A percentile compares a stretch with the other conserved stretches of the same genome.
Evolutionary conservation across 2,888 invertebrate species (phyloP).

Genomic region (Pimpla rufipes): DNA sequence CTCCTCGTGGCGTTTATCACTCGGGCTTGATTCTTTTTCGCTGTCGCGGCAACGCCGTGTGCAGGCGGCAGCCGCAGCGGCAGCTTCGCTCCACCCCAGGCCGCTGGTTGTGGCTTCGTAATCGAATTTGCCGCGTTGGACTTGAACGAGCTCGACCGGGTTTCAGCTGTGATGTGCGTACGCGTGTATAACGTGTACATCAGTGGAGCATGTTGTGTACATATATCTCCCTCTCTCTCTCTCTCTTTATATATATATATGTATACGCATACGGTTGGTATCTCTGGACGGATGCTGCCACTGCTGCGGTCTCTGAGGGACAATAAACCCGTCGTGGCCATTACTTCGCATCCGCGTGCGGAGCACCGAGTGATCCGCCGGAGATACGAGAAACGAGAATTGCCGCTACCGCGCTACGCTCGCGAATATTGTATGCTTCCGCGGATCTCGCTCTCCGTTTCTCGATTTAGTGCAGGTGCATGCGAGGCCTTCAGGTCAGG

Average conservation of each 20-base stretch:
- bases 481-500: not conserved
- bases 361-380: slow-evolving; percentile 1
- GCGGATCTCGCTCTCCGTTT: slow-evolving; percentile 36
- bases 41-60: not conserved
- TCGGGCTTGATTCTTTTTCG: slow-evolving; percentile 42
- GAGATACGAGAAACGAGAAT: slow-evolving; percentile 62
- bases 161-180: slow-evolving; percentile 28
- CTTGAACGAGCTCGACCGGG: slow-evolving; percentile 51
- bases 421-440: slow-evolving; percentile 60
- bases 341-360: slow-evolving; percentile 57
- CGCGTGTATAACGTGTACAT: not conserved
- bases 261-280: slow-evolving; percentile 19
- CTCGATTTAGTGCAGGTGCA: slow-evolving; percentile 42
- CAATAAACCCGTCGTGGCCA: slow-evolving; percentile 66
- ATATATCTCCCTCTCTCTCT: not conserved
- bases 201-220: not conserved
- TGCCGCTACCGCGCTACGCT: slow-evolving; percentile 3
- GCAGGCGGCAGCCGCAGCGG: not conserved
- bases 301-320: slow-evolving; percentile 66
- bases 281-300: slow-evolving; percentile 45
- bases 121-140: slow-evolving; percentile 67
- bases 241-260: not conserved
- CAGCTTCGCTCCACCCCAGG: not conserved
- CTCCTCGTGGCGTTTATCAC: slow-evolving; percentile 55
- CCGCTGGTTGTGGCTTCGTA: slow-evolving; percentile 53